Base-by-base conservation (phyloP, 2,888 invertebrate genomes). In the Andrena trimmerana region DNA sequence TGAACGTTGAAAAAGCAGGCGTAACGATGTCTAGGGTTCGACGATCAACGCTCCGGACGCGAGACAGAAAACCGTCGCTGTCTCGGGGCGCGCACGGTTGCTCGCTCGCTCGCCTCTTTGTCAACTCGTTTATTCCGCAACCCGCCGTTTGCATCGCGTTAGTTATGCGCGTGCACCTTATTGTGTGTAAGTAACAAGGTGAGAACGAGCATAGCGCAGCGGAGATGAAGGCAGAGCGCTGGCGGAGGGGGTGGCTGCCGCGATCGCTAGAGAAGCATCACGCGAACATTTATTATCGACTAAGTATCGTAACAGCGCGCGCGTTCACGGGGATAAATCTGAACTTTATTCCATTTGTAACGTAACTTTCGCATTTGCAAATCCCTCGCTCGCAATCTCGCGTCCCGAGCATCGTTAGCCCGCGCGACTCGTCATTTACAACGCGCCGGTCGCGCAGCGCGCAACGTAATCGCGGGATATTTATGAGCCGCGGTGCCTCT, bases 261-360 rank as follows among this genome's bases (percentile, higher is more conserved):
- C 76, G 76, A 81, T 84, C 86, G 81, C 74, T 68, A 59, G 74
- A 67, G 85, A 72, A 70, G 85, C 81, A 86, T 88, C 89, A 85
- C 86, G 89, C 89, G 83, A 87, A 85, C 89, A 87, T 90, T 90
- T 89, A 87, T 90, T 89, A 89, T 86, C 81, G 86, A 82, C 78
- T 60, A 79, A 85, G 76, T 81, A 75, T 76, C 82, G 79, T 20
- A 73, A 73, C 77, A 24, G 50, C 8, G 6, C 13, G 27, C 62
- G 16, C 57, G 62, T 62, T 65, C 29, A 13, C 33, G 20, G 8
- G 78, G 48, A 74, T 85, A 81, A 81, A 85, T 78, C 81, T 70
- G 42, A 72, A 81, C 70, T 74, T 77, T 70, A 70, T 83, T 80
- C 79, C 78, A 42, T 73, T 78, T 42, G 67, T 70, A 63, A 57